These are phyloP conservation scores for Epizoanthus fatuus DNA, from an alignment of 92 coral and sea anemone species.

Conservation along the genomic window DNA sequence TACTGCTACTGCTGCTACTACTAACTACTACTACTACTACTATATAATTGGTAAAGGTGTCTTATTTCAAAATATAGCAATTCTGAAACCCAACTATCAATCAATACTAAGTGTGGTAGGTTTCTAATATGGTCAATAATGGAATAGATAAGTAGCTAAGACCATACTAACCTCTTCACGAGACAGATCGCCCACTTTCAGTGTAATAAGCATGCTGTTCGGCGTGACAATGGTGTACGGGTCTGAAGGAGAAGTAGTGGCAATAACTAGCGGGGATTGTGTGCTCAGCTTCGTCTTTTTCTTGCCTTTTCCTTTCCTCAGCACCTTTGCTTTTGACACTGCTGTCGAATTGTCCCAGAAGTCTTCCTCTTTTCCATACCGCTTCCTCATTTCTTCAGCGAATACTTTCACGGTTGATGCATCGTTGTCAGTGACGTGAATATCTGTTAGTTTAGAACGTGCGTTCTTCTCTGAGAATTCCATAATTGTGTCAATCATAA, in stretches of 20 bases:
- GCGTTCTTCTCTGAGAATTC: slow-evolving; percentile 40
- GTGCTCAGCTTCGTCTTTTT: background rate
- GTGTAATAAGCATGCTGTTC: slow-evolving; percentile 34
- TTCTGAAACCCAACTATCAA: too few relatives aligned
- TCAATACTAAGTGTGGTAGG: too few relatives aligned
- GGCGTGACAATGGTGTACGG: slow-evolving; percentile 8
- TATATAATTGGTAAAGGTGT: too few relatives aligned
- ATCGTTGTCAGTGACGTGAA: slow-evolving; percentile 69
- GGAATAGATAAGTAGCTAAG: background rate
- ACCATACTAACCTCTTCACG: slow-evolving; percentile 26
- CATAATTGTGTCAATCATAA: slow-evolving; percentile 58
- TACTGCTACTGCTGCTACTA: too few relatives aligned
- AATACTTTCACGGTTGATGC: slow-evolving; percentile 51
- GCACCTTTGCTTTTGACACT: too few relatives aligned
- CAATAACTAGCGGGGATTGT: background rate
- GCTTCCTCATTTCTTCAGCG: slow-evolving; percentile 40
- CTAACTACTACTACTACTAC: too few relatives aligned
- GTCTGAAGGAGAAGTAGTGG: background rate
- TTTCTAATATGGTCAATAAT: too few relatives aligned
- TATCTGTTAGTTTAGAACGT: slow-evolving; percentile 47
- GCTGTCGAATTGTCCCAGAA: too few relatives aligned
- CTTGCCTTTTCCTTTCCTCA: background rate
- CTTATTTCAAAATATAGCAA: too few relatives aligned
- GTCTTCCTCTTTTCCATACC: slow-evolving; percentile 28
- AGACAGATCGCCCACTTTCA: slow-evolving; percentile 42